Evolutionary conservation across 2,113 vertebrate genomes (phyloP), one percentile per base, ranked within the genome.

Genomic region (Lota lota): DNA sequence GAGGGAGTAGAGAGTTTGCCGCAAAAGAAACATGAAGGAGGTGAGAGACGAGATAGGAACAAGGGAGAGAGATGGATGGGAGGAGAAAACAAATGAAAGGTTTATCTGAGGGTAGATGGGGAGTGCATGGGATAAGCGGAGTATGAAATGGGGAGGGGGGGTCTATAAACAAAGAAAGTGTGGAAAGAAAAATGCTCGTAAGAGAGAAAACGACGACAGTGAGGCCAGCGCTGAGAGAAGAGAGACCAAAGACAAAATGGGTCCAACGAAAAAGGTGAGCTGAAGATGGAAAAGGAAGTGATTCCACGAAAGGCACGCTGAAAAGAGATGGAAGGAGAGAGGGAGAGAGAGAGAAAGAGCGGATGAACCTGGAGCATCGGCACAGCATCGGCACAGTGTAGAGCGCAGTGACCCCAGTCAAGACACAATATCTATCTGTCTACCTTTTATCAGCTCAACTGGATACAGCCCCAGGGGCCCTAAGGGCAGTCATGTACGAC

Each of bases 391-490:
- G n/a, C 64, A 28, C 19, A 40, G 50, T n/a, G 18, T 76, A 19
- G 33, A 71, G 85, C 74, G 77, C 66, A 24, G 33, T n/a, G 75
- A 79, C 81, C 70, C 67, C 0, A 71, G 79, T 84, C 77, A 76
- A 70, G 69, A 68, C 77, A 75, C 67, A 33, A 74, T 63, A 79
- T 82, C 72, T 63, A 79, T 82, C 72, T 69, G 57, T 79, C 77
- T 24, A 69, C 70, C 79, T 73, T 77, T 69, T 84, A 82, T 83
- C 80, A 76, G 69, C 77, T 78, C 75, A 87, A 82, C 64, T 67
- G 40, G 79, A 83, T 80, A 54, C 67, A 77, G 80, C 83, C 82
- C 66, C 71, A 74, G 80, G 84, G 84, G 73, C 83, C 83, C 85
- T 66, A 71, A n/a, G 58, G 82, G 84, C 81, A 14, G 24, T 12